Evolutionary conservation across 2,888 invertebrate genomes (phyloP), one percentile per base, ranked within the genome.

Genomic region (Noctua fimbriata): DNA sequence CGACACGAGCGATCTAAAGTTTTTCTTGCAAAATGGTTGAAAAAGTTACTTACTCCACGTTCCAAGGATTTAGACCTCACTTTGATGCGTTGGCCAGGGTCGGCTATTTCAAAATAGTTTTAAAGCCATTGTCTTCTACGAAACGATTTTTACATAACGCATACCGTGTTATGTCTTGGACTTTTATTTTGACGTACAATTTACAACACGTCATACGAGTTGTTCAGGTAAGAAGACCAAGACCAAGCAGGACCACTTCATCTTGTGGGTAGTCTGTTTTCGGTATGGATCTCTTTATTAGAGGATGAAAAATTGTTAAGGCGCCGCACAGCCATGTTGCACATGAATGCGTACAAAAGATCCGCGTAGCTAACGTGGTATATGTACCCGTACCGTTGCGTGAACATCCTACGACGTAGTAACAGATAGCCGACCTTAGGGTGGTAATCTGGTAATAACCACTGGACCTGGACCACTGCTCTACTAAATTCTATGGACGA

Each of bases 151-250:
- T 94, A 18, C 95, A 95, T 81, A 82, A 89, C 24, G 82, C 67
- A 4, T 95, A 92, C 79, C 90, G 95, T 12, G 69, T 80, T 60
- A 47, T 93, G 12, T 88, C 93, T 52, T 93, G 92, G 91, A 65
- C 88, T 84, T 65, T 93, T 63, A 90, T 95, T 14, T 36, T 94
- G 7, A 82, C 84, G 55, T 96, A 95, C 83, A 96, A 96, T 87
- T 81, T 95, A 44, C 96, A 96, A 87, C 95, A 95, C 87, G 32
- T 96, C 14, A 89, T 95, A 69, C 92, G 90, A 36, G 94, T 94
- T 65, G 75, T 95, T 79, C 90, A 93, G 94, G 96, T 94, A 87
- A 92, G 92, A 69, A 60, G 4, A 63, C n/a, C 32, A 0, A 41
- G 10, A 12, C 12, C 2, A 73, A 52, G 52, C 0, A 63, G 63